Percentiles rank a stretch among this genome's conserved stretches.
phyloP scores from a whole-genome alignment of 2,113 vertebrate species.

The Caracal caracal region DNA sequence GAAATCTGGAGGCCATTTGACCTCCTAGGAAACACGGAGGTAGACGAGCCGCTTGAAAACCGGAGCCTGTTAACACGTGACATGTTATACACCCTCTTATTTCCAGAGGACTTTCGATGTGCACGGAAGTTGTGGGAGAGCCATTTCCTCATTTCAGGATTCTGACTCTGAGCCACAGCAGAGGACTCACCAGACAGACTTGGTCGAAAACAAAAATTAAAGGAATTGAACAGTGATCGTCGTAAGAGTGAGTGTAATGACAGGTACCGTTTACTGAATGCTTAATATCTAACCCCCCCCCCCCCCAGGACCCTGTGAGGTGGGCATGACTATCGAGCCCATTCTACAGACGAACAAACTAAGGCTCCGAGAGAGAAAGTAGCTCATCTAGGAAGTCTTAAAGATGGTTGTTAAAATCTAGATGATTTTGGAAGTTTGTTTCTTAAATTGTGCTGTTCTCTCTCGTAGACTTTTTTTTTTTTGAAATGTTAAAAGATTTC shows the following conservation, averaged over 20 bases:
- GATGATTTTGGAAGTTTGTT: not conserved
- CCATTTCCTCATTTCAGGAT: not conserved
- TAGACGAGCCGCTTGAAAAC: conserved; percentile 75
- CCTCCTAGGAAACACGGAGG: conserved; percentile 81
- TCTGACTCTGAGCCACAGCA: not conserved
- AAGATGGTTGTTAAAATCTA: not conserved
- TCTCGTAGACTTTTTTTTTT: not conserved
- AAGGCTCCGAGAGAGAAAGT: not conserved
- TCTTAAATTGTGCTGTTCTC: not conserved
- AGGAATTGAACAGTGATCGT: too few species aligned
- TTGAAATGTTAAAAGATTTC: not conserved
- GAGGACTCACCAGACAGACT: not conserved
- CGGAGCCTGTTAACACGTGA: conserved; percentile 41
- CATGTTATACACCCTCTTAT: conserved; percentile 42
- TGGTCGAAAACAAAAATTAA: not conserved
- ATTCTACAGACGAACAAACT: not conserved
- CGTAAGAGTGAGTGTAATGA: rapidly evolving
- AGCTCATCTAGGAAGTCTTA: too few species aligned
- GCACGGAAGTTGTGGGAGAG: rapidly evolving
- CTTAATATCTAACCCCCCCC: not conserved
- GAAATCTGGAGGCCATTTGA: conserved; percentile 87
- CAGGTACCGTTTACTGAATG: not conserved
- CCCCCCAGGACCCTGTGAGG: not conserved
- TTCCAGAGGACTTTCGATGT: conserved; percentile 37
- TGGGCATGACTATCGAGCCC: rapidly evolving